A percentile compares a stretch with the other conserved stretches of the same genome.
Conservation (phyloP, 2,113 vertebrate genomes). For the Scolopax mira region DNA sequence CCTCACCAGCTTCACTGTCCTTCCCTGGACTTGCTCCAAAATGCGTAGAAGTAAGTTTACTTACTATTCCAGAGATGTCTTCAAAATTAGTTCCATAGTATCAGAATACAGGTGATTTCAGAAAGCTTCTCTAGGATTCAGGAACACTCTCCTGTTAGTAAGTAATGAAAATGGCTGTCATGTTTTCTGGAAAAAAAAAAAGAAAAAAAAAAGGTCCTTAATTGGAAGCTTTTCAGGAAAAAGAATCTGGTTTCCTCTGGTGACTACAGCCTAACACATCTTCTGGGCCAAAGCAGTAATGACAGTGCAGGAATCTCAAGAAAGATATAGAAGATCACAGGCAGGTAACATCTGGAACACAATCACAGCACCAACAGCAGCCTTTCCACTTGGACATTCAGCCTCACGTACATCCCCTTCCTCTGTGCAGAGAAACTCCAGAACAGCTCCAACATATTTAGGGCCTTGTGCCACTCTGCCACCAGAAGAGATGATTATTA, state of each 20-base stretch:
- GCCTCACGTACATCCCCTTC: neutral
- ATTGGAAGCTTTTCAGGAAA: neutral
- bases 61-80: neutral
- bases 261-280: neutral
- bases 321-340: neutral
- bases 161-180: neutral
- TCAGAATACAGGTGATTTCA: neutral
- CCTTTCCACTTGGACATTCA: neutral
- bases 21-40: too few species aligned
- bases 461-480: neutral
- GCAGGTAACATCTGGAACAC: neutral
- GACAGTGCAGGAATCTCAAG: neutral
- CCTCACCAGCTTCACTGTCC: too few species aligned
- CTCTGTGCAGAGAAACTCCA: neutral
- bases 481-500: neutral
- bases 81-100: neutral
- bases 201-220: neutral
- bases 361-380: neutral
- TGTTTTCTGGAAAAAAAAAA: neutral
- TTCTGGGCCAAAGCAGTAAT: neutral
- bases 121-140: neutral
- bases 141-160: neutral
- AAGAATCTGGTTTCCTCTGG: neutral
- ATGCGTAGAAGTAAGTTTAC: neutral
- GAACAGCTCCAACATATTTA: neutral